Evolutionary conservation across 1,140 invertebrate species (phyloP).

Genomic region (Harlomillsia oculata): DNA sequence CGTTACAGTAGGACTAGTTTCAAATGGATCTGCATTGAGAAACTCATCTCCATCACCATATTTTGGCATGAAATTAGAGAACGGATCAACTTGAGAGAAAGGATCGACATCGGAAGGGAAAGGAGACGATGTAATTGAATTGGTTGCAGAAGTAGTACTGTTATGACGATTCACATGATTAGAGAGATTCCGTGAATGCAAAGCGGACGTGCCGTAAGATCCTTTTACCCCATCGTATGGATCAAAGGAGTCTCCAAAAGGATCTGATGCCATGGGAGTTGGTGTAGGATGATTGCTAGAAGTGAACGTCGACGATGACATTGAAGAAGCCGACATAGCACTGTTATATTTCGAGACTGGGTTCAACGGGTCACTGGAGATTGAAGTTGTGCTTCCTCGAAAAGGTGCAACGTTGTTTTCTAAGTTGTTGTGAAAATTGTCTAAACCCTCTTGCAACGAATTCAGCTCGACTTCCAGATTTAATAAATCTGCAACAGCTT

Average conservation of each 20-base stretch:
- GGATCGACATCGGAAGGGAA: slow-evolving; percentile 17
- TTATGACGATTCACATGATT: neutral
- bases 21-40: slow-evolving; percentile 33
- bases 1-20: no score
- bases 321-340: neutral
- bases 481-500: slow-evolving; percentile 72
- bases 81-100: slow-evolving; percentile 34
- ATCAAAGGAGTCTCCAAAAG: slow-evolving; percentile 71
- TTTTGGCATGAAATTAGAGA: slow-evolving; percentile 24
- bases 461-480: slow-evolving; percentile 87
- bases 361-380: slow-evolving; percentile 33
- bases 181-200: no score
- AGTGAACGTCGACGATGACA: slow-evolving; percentile 40
- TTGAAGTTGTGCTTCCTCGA: slow-evolving; percentile 33
- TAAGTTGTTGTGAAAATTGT: slow-evolving; percentile 35
- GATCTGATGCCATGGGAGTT: slow-evolving; percentile 48
- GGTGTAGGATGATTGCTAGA: slow-evolving; percentile 34
- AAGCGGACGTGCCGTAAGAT: neutral
- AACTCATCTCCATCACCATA: slow-evolving; percentile 16
- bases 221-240: slow-evolving; percentile 36
- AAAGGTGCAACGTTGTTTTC: slow-evolving; percentile 29
- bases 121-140: slow-evolving; percentile 2
- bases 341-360: slow-evolving; percentile 18
- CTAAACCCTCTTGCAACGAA: slow-evolving; percentile 54
- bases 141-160: slow-evolving; percentile 1